A percentile compares a stretch with the other conserved stretches of the same genome.
Conservation (phyloP, 2,888 invertebrate species). For the Plagiodera versicolora region DNA sequence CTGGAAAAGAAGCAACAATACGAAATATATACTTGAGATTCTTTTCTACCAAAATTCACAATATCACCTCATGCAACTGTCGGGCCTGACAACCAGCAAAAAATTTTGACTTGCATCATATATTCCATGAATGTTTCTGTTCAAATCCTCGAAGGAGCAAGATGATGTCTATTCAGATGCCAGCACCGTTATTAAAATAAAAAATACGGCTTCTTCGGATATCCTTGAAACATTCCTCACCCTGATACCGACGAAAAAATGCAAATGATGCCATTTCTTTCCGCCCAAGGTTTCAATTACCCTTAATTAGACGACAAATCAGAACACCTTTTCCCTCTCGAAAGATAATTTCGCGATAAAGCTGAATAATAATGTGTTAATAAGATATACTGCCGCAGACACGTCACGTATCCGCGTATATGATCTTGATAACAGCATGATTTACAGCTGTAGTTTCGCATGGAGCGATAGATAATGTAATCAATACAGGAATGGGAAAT, state of each 20-base stretch:
- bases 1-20: too few species aligned
- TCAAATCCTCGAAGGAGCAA: too few species aligned
- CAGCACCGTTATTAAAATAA: too few species aligned
- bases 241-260: not conserved
- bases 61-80: too few species aligned
- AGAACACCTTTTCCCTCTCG: conserved; percentile 27
- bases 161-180: too few species aligned
- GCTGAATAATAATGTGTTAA: conserved; percentile 30
- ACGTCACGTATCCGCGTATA: conserved; percentile 24
- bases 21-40: too few species aligned
- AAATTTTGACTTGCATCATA: too few species aligned
- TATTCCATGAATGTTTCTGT: too few species aligned
- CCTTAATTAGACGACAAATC: conserved; percentile 28
- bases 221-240: not conserved
- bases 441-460: conserved; percentile 19
- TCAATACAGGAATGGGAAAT: conserved; percentile 4
- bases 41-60: too few species aligned
- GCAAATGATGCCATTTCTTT: not conserved
- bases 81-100: too few species aligned
- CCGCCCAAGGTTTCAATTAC: conserved; percentile 22
- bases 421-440: conserved; percentile 27
- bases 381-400: conserved; percentile 29
- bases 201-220: too few species aligned
- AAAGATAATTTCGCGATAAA: conserved; percentile 25
- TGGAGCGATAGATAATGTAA: conserved; percentile 14